phyloP scores from a whole-genome alignment of 2,888 invertebrate species.

The Muschampia plurimacula region DNA sequence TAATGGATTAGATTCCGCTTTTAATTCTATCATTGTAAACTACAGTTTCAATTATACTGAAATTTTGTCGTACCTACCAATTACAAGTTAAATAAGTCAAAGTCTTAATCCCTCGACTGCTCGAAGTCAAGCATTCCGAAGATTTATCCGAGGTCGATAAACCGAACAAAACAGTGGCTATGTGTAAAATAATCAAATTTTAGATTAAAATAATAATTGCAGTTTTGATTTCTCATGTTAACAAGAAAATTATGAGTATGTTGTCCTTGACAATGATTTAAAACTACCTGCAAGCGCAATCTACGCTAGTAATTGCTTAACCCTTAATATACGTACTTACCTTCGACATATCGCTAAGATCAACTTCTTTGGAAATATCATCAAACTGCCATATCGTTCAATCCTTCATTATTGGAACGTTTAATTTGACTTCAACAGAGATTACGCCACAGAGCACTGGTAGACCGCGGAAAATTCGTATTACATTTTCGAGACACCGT shows the following conservation, averaged over 20 bases:
- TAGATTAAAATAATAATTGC: neutral
- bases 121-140: neutral
- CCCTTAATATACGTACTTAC: conserved; percentile 59
- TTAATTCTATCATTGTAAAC: too few relatives aligned
- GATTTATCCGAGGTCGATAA: conserved; percentile 7
- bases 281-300: conserved; percentile 64
- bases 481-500: conserved; percentile 71
- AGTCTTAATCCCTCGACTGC: neutral
- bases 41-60: too few relatives aligned
- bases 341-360: conserved; percentile 76
- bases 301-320: conserved; percentile 50
- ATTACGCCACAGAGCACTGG: conserved; percentile 57
- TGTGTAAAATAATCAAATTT: neutral
- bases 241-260: conserved; percentile 24
- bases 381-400: conserved; percentile 53
- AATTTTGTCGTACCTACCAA: too few relatives aligned
- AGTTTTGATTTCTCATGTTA: conserved; percentile 1
- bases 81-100: too few relatives aligned
- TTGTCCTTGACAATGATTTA: conserved; percentile 60
- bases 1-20: too few relatives aligned
- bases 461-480: conserved; percentile 63
- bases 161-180: conserved; percentile 9
- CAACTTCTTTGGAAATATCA: conserved; percentile 37
- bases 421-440: conserved; percentile 18
- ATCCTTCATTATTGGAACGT: conserved; percentile 54